These are phyloP conservation scores for Megaceryle alcyon DNA, from an alignment of 2,797 vertebrate genomes.

Conservation along the genomic window DNA sequence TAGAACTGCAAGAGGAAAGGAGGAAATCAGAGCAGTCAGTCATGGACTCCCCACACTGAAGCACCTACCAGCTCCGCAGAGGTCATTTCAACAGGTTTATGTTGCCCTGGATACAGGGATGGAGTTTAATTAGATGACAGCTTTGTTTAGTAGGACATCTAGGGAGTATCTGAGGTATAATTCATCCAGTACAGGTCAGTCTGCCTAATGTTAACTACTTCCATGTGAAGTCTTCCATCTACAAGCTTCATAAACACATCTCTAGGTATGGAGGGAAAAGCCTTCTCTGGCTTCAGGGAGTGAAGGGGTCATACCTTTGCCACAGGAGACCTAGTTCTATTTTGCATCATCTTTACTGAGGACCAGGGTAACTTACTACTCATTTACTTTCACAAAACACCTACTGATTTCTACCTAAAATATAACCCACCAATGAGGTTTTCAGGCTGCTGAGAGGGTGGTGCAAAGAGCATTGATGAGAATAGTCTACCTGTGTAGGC, in stretches of 20 bases:
- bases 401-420: slow-evolving; percentile 2
- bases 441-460: neutral
- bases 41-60: neutral
- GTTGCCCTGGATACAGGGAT: neutral
- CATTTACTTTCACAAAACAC: neutral
- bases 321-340: neutral
- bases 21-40: neutral
- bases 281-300: neutral
- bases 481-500: neutral
- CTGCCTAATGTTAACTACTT: neutral
- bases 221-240: neutral
- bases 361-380: neutral
- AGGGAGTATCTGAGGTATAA: neutral
- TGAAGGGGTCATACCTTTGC: neutral
- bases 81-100: neutral
- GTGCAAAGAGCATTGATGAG: neutral
- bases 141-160: neutral
- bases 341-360: neutral
- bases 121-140: neutral
- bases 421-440: neutral
- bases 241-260: neutral
- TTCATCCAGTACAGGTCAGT: neutral
- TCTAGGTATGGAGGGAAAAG: neutral
- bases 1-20: neutral
- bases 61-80: neutral